Conservation (phyloP, 2,888 invertebrate genomes). For the Acholoe squamosa region DNA sequence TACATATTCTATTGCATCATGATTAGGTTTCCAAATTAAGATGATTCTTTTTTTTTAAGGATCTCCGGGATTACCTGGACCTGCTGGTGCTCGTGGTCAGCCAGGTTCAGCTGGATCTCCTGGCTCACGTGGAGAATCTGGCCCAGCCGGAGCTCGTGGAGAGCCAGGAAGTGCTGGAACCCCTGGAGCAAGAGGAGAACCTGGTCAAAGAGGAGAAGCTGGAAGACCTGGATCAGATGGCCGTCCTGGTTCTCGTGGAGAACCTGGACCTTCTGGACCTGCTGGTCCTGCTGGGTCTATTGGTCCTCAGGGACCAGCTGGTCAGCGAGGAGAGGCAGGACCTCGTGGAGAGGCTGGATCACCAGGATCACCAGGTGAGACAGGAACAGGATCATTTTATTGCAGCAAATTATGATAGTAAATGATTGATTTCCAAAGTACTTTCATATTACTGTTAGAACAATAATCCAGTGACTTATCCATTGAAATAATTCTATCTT, state of each 20-base stretch:
- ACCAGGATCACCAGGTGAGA: conserved; percentile 71
- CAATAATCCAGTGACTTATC: too few relatives aligned
- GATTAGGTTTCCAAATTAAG: too few relatives aligned
- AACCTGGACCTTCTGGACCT: conserved; percentile 65
- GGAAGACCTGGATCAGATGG: conserved; percentile 66
- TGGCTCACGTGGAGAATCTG: conserved; percentile 61
- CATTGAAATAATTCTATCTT: too few relatives aligned
- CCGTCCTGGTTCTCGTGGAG: conserved; percentile 64
- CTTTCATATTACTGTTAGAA: too few relatives aligned
- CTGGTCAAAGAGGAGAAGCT: conserved; percentile 45
- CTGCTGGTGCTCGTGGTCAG: conserved; percentile 53
- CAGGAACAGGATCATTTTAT: too few relatives aligned
- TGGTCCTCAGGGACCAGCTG: conserved; percentile 65
- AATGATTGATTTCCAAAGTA: too few relatives aligned
- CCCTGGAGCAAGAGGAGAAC: conserved; percentile 64
- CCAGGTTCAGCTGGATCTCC: conserved; percentile 54
- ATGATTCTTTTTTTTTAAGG: conserved; percentile 26
- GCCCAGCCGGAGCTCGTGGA: conserved; percentile 57
- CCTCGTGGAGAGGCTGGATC: conserved; percentile 60
- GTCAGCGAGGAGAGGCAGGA: conserved; percentile 39
- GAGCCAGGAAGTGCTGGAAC: conserved; percentile 71
- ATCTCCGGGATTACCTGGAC: conserved; percentile 51
- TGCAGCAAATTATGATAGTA: too few relatives aligned
- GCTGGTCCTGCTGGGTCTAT: conserved; percentile 63
- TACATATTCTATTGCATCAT: too few relatives aligned